phyloP scores from a whole-genome alignment of 2,113 vertebrate species.

The Otus sunia region DNA sequence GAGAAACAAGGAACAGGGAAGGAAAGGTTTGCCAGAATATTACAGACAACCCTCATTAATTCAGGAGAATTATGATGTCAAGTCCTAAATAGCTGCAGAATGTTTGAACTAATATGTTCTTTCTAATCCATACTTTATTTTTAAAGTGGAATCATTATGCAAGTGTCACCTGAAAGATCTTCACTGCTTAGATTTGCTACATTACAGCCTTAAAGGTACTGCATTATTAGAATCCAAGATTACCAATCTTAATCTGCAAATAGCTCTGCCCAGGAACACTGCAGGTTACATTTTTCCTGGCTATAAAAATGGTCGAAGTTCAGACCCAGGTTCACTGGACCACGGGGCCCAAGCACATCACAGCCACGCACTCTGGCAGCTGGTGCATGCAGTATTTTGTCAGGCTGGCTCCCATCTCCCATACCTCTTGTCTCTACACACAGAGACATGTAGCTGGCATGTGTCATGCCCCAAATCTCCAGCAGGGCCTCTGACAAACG shows the following conservation, averaged over 20 bases:
- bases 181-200: background rate
- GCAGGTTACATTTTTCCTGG: background rate
- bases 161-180: background rate
- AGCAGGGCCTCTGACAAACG: background rate
- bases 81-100: background rate
- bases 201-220: background rate
- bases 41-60: background rate
- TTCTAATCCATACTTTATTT: constrained; percentile 18
- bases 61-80: constrained; percentile 11
- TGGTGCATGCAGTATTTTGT: background rate
- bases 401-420: background rate
- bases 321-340: background rate
- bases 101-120: background rate
- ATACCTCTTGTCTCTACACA: background rate
- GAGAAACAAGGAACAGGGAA: background rate
- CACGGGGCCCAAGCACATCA: background rate
- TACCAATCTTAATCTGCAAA: background rate
- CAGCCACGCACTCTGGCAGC: background rate
- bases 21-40: background rate
- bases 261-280: background rate
- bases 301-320: background rate
- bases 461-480: background rate
- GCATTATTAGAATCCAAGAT: background rate
- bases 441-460: background rate
- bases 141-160: background rate